Evolutionary conservation across 2,113 vertebrate genomes (phyloP).

Genomic region (Indicator indicator): DNA sequence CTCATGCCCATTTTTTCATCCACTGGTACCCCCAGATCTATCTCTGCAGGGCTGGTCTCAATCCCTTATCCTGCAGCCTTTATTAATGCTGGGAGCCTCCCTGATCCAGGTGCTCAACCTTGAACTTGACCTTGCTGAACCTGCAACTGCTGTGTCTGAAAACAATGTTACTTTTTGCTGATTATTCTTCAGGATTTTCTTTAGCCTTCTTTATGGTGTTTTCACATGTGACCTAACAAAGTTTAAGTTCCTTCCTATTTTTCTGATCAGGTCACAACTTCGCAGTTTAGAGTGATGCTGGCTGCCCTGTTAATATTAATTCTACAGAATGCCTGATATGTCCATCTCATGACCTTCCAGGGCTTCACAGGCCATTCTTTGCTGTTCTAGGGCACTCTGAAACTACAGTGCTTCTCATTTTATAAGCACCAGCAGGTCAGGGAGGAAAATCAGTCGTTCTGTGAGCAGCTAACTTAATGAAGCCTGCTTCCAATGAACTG

Average conservation of each 20-base stretch:
- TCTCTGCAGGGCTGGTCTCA: fast-evolving
- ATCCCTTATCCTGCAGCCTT: not conserved
- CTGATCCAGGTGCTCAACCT: not conserved
- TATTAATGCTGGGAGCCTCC: not conserved
- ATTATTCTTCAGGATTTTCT: not conserved
- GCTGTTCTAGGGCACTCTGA: not conserved
- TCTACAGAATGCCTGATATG: not conserved
- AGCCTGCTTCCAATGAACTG: not conserved
- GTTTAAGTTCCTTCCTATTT: not conserved
- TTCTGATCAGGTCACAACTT: not conserved
- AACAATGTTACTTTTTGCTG: not conserved
- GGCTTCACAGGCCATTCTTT: not conserved
- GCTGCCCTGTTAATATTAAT: not conserved
- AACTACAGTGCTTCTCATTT: not conserved
- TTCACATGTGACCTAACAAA: not conserved
- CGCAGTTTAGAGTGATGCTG: not conserved
- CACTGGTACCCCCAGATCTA: not conserved
- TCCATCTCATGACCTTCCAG: not conserved
- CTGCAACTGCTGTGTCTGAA: not conserved
- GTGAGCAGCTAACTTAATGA: not conserved
- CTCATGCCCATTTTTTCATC: no score
- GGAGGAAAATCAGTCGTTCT: not conserved
- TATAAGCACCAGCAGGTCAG: not conserved
- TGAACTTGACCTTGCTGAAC: not conserved
- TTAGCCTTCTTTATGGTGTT: not conserved